Percentiles rank a stretch among this genome's conserved stretches.
Conservation (phyloP, 2,888 invertebrate species). For the Cephus rjabovi region DNA sequence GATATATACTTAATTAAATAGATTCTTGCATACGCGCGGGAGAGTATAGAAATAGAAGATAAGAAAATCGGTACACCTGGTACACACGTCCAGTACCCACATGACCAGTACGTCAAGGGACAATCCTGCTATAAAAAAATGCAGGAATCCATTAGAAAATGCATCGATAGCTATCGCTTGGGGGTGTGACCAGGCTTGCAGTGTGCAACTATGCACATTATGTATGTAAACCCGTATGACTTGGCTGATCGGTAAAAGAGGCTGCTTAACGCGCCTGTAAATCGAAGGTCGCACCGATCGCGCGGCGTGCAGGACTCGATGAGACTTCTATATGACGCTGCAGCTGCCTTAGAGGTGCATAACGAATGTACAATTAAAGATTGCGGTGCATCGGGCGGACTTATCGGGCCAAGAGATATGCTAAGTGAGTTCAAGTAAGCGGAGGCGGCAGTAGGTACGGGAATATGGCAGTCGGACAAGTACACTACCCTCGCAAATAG, state of each 20-base stretch:
- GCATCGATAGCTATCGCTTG: not conserved
- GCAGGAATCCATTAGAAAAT: not conserved
- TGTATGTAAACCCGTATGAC: not conserved
- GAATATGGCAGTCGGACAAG: not conserved
- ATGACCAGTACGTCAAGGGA: not conserved
- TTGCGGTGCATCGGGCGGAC: conserved; percentile 45
- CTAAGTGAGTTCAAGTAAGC: conserved; percentile 40
- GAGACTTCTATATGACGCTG: conserved; percentile 50
- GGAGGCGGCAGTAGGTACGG: conserved; percentile 12
- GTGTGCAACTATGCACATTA: not conserved
- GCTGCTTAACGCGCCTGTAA: not conserved
- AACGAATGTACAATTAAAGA: conserved; percentile 56
- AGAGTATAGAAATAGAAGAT: not conserved
- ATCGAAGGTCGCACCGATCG: not conserved
- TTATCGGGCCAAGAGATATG: conserved; percentile 50
- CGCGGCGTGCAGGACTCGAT: conserved; percentile 17
- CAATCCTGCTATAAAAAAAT: not conserved
- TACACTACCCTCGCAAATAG: not conserved
- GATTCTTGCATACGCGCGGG: not conserved
- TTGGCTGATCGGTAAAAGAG: not conserved
- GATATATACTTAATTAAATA: not conserved
- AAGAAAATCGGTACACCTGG: not conserved
- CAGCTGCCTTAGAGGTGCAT: conserved; percentile 42
- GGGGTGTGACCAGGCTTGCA: not conserved
- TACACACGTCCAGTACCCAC: not conserved